Base-by-base conservation (phyloP, 1,140 invertebrate genomes). In the Drosophila kikkawai region DNA sequence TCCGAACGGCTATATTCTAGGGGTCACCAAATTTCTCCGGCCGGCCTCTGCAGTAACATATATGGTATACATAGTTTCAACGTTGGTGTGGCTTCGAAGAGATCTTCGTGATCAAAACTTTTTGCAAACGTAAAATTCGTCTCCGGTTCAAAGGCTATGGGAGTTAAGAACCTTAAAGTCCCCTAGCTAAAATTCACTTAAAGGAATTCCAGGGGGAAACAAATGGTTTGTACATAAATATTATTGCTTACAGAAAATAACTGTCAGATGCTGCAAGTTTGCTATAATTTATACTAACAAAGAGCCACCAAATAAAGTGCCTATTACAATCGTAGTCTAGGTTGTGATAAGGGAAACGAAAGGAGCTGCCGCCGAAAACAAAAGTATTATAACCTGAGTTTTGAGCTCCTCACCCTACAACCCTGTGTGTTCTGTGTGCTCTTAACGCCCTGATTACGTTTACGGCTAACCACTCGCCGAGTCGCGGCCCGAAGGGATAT, bases 401-500 rank as follows among this genome's bases (percentile, higher is more conserved):
- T 26, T 11, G 4, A 22, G 12, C 7, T 19, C 19, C 9, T n/a
- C 15, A 41, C 13, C 22, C 26, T 44, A n/a, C 3, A 22, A 11
- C 22, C 4, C 9, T 3, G 7, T 9, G 22, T 48, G 19, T 32
- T n/a, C 47, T 42, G 17, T 68, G 29, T 41, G 17, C 39, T 36
- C 22, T 26, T 45, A 39, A 47, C 34, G 26, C 50, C 29, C 51
- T 37, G 66, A 29, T 71, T 59, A 29, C 29, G 51, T 37, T 36
- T 37, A 34, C 11, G 51, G 66, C 69, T 59, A 71, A 50, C 51
- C 67, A 44, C 36, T 32, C 15, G 15, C 12, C n/a, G n/a, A 53
- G 63, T 69, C 37, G 39, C 61, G 12, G 34, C 48, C 11, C 8
- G 4, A 26, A 51, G 19, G 47, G 47, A 39, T 59, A 36, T 73